Base-by-base conservation (phyloP, 2,797 vertebrate genomes). In the Epinephelus coioides region DNA sequence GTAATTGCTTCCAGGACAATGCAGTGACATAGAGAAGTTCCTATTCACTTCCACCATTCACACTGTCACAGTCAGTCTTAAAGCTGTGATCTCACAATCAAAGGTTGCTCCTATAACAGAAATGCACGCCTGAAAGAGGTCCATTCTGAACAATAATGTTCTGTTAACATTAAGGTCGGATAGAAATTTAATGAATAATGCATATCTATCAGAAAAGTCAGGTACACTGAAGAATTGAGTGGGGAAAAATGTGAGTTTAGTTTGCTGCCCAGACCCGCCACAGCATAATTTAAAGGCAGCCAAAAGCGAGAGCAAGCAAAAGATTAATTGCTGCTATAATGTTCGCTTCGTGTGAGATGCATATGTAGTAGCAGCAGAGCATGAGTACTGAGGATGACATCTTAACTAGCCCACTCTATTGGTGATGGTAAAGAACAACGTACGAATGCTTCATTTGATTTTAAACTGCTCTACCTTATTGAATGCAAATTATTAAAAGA, bases 181-280 rank as follows among this genome's bases (percentile, higher is more conserved):
- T 23, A 25, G 64, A 83, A 80, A 83, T 25, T 25, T 0, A 85
- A 83, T 80, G 57, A 83, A 83, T 74, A 75, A 86, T 80, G 34
- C 19, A 78, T 85, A 65, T 64, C 12, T 61, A 51, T 73, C 17
- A 49, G 10, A 69, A 13, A 6, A 51, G 59, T 49, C 55, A 66
- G 59, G 7, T 30, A 13, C 11, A 27, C 14, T 51, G 9, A 23
- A 60, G 54, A 47, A 57, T 0, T 53, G 12, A 64, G 15, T 38
- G 23, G 6, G 6, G 5, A 23, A n/a, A 21, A 3, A 9, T 11
- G 12, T 44, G 40, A 25, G 43, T 72, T 10, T 27, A 47, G 10
- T 69, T 80, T 49, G 40, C 23, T 3, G 0, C 57, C 34, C 56
- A 51, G 27, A 38, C 40, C 10, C 51, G 13, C 6, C 46, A 4